These are phyloP conservation scores for Pempheris klunzingeri DNA, from an alignment of 2,797 vertebrate genomes.

Conservation along the genomic window DNA sequence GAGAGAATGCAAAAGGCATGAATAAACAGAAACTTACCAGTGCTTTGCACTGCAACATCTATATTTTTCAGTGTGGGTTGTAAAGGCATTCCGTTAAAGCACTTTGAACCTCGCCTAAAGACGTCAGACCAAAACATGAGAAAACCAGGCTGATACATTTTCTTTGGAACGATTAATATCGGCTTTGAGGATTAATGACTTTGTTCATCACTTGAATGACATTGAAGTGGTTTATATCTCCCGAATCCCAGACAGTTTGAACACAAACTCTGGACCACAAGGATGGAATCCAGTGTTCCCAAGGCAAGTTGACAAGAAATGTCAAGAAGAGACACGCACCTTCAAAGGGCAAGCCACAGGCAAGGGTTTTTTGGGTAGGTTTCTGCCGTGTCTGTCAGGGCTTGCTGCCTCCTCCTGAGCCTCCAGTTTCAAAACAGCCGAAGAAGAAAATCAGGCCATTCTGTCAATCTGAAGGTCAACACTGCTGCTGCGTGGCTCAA, in stretches of 20 bases:
- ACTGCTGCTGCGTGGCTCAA: constrained; percentile 14
- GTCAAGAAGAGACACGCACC: constrained; percentile 86
- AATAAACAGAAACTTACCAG: not conserved
- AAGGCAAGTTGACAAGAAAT: constrained; percentile 84
- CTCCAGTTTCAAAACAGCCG: constrained; percentile 70
- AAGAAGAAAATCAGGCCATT: constrained; percentile 66
- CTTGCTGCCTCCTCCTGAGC: constrained; percentile 78
- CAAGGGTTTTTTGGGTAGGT: constrained; percentile 81
- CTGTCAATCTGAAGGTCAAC: constrained; percentile 58
- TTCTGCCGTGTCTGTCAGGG: constrained; percentile 85
- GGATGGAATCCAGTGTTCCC: constrained; percentile 80
- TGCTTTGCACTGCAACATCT: constrained; percentile 12
- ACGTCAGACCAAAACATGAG: constrained; percentile 4
- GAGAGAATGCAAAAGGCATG: not conserved
- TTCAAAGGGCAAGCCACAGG: constrained; percentile 84
- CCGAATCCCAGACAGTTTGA: constrained; percentile 73
- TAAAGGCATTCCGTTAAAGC: not conserved
- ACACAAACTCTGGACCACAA: constrained; percentile 68
- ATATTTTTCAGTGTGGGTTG: constrained; percentile 8
- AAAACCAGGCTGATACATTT: not conserved
- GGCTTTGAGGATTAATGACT: constrained; percentile 63
- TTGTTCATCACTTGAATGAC: constrained; percentile 56
- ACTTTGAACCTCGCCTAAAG: constrained; percentile 27
- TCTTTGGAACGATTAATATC: constrained; percentile 42
- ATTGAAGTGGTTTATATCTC: constrained; percentile 67